A percentile compares a stretch with the other conserved stretches of the same genome.
These are phyloP conservation scores for Sceliomorpha sp. DNA, from an alignment of 2,888 invertebrate species.

Conservation along the genomic window DNA sequence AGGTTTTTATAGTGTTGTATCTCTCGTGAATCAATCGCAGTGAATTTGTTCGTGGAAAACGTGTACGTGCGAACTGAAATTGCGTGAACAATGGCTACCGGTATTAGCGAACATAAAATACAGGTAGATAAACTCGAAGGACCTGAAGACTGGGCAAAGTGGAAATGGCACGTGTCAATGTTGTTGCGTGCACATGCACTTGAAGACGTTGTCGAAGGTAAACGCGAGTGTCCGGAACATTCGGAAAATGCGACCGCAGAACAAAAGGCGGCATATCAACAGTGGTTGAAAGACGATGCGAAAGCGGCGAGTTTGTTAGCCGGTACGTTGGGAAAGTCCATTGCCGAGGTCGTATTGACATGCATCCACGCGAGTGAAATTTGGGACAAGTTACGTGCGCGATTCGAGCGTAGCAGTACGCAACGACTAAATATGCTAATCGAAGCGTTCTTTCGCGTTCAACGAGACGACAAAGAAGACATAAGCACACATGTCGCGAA, in stretches of 20 bases:
- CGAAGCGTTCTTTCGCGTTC: constrained; percentile 12
- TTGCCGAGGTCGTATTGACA: constrained; percentile 21
- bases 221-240: constrained; percentile 6
- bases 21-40: background rate
- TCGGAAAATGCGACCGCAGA: background rate
- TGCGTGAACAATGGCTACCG: constrained; percentile 5
- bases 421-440: constrained; percentile 18
- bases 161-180: constrained; percentile 43
- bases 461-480: constrained; percentile 16
- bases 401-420: constrained; percentile 26
- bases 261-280: background rate
- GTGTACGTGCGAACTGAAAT: background rate
- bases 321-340: constrained; percentile 10
- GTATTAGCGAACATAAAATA: constrained; percentile 30
- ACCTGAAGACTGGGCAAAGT: constrained; percentile 42
- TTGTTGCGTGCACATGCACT: constrained; percentile 32
- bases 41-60: background rate
- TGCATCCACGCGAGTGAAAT: constrained; percentile 24
- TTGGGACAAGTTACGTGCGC: constrained; percentile 22
- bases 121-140: constrained; percentile 39
- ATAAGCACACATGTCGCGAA: no score
- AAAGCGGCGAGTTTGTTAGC: constrained; percentile 26
- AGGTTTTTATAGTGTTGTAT: no score
- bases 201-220: constrained; percentile 15
- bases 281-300: constrained; percentile 23